phyloP scores from a whole-genome alignment of 1,140 invertebrate species.

The Sminthurides bifidus region DNA sequence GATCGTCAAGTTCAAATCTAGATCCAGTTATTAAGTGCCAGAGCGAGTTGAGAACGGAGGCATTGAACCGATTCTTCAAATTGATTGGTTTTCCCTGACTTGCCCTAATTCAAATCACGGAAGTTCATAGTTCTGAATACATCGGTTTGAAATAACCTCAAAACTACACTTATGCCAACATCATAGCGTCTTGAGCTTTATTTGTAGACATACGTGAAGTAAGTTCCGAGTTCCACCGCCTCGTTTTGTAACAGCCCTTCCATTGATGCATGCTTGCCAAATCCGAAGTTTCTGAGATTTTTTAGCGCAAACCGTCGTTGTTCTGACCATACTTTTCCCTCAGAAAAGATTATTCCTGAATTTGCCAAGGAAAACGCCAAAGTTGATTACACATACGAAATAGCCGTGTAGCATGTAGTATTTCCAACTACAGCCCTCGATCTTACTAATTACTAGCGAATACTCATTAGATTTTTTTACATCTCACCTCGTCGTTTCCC shows the following conservation, averaged over 20 bases:
- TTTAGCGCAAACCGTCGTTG: conserved; percentile 59
- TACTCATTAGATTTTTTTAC: too few relatives aligned
- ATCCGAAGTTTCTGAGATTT: conserved; percentile 56
- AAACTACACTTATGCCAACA: too few relatives aligned
- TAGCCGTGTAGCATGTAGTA: too few relatives aligned
- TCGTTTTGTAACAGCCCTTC: conserved; percentile 41
- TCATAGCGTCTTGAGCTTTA: too few relatives aligned
- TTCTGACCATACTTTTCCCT: conserved; percentile 60
- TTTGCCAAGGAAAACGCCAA: neutral
- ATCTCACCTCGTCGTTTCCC: conserved; percentile 26
- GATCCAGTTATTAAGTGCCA: conserved; percentile 27
- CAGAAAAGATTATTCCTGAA: conserved; percentile 45
- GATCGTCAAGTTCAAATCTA: conserved; percentile 27
- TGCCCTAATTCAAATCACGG: conserved; percentile 17
- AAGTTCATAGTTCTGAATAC: too few relatives aligned
- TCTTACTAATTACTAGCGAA: too few relatives aligned
- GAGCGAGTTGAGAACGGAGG: conserved; percentile 29
- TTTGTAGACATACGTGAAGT: conserved; percentile 20
- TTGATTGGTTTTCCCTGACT: conserved; percentile 24
- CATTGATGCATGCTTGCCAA: conserved; percentile 55
- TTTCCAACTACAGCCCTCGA: too few relatives aligned
- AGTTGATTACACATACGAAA: neutral
- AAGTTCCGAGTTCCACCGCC: conserved; percentile 22
- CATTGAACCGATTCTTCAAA: conserved; percentile 25
- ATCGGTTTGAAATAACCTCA: too few relatives aligned